phyloP scores from a whole-genome alignment of 2,888 invertebrate species.

The Pseudoips prasinana region DNA sequence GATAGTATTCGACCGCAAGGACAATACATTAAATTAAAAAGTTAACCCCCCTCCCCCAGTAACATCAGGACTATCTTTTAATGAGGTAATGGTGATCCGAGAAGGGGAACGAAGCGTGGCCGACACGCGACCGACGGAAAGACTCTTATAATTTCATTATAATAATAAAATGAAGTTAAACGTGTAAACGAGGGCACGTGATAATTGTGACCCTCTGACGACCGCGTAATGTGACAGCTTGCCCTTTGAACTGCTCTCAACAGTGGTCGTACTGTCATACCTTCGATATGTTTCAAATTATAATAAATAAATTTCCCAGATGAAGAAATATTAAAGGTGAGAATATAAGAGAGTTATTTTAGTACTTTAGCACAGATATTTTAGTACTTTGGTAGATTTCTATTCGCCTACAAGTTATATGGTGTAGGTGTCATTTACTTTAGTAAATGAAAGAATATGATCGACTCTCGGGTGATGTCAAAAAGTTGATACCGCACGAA shows the following conservation, averaged over 20 bases:
- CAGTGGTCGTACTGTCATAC: too few species aligned
- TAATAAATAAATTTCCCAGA: too few species aligned
- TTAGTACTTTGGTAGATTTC: too few species aligned
- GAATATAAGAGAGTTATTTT: too few species aligned
- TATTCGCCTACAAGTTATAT: too few species aligned
- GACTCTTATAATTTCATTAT: slow-evolving; percentile 72
- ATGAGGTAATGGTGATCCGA: slow-evolving; percentile 68
- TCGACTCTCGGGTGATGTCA: too few species aligned
- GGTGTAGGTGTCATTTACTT: too few species aligned
- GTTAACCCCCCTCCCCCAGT: slow-evolving; percentile 55
- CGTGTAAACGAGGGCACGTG: slow-evolving; percentile 73
- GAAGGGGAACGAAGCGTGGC: slow-evolving; percentile 46
- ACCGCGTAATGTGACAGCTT: slow-evolving; percentile 28
- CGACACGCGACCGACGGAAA: slow-evolving; percentile 58
- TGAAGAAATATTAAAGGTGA: too few species aligned
- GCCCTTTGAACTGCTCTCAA: slow-evolving; percentile 24
- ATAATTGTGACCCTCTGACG: slow-evolving; percentile 48
- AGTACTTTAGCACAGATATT: too few species aligned
- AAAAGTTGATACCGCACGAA: too few species aligned
- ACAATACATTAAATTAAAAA: slow-evolving; percentile 72
- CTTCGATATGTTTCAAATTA: too few species aligned
- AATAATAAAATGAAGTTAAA: slow-evolving; percentile 75
- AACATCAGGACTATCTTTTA: slow-evolving; percentile 61
- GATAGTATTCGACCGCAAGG: slow-evolving; percentile 44
- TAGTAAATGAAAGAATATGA: too few species aligned